Conservation (phyloP, 2,888 invertebrate species). For the Oxystoma pomonae region DNA sequence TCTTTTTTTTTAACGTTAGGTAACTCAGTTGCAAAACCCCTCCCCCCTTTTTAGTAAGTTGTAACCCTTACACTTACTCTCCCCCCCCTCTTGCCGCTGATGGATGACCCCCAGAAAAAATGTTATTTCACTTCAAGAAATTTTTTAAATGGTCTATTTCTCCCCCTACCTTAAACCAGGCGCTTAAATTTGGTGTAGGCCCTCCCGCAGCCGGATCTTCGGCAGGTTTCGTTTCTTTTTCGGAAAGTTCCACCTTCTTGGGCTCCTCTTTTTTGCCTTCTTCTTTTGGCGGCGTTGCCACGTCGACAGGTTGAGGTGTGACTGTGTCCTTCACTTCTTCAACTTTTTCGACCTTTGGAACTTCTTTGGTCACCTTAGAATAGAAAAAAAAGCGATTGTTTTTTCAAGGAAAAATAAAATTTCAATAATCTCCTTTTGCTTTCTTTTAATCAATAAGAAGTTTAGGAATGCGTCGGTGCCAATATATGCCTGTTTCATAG, state of each 20-base stretch:
- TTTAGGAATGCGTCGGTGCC: no score
- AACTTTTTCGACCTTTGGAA: neutral
- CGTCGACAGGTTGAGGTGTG: neutral
- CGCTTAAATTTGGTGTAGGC: slow-evolving; percentile 81
- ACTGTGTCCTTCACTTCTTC: neutral
- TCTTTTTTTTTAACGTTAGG: no score
- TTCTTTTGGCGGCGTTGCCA: neutral
- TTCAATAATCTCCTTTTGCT: slow-evolving; percentile 28
- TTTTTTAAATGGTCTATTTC: no score
- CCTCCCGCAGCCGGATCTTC: slow-evolving; percentile 45
- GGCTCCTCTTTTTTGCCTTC: slow-evolving; percentile 2
- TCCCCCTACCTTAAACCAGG: slow-evolving; percentile 81
- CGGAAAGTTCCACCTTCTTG: slow-evolving; percentile 26
- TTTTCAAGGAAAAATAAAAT: slow-evolving; percentile 15
- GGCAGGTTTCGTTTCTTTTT: slow-evolving; percentile 37
- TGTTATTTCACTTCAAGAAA: no score
- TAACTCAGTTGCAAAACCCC: no score
- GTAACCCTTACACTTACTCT: no score
- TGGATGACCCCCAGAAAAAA: no score
- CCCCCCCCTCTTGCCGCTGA: no score
- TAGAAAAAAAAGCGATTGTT: no score
- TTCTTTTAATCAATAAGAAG: slow-evolving; percentile 36
- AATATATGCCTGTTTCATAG: no score
- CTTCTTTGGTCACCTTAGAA: neutral
- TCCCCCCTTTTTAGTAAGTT: no score